Evolutionary conservation across 2,888 invertebrate species (phyloP), one percentile per base, ranked within the genome.

Genomic region (Oligia strigilis): DNA sequence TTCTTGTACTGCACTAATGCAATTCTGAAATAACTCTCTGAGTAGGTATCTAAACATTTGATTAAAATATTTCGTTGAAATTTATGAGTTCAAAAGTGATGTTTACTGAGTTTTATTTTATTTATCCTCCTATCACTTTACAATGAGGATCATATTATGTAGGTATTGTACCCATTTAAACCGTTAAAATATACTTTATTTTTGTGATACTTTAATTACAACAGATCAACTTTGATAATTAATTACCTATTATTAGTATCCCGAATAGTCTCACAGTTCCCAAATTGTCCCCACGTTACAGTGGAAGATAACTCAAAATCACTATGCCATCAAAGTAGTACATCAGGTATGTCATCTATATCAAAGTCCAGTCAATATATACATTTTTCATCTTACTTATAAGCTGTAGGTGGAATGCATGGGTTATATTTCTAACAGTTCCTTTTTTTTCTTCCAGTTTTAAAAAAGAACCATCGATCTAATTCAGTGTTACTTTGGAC

Each of bases 1-100:
- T 86, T 87, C 67, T 73, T 72, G 80, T 66, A 79, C 72, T 84
- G 72, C 80, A 72, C 19, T 83, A 84, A 75, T 87, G 87, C 74
- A 84, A 55, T 82, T 43, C 58, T n/a, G 69, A 79, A 75, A 79
- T 87, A 69, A 77, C 70, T 86, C 69, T 65, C 29, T 14, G 52
- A 75, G 62, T 82, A 29, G 29, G 29, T 29, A 71, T 43, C 11
- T 52, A 69, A 62, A 65, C 40, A 43, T 52, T 58, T 46, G 64
- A 58, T 64, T 67, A 71, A 71, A 36, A 49, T 77, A 23, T 60
- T 71, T n/a, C 29, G 29, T 29, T 29, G 29, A 29, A 29, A 29
- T 29, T 29, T 29, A 29, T 29, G 29, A 29, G 29, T 29, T 29
- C n/a, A 52, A 36, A 11, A 55, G 8, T 29, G 14, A 11, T 19